These are phyloP conservation scores for Spicauda simplicius DNA, from an alignment of 2,888 invertebrate genomes.

Conservation along the genomic window DNA sequence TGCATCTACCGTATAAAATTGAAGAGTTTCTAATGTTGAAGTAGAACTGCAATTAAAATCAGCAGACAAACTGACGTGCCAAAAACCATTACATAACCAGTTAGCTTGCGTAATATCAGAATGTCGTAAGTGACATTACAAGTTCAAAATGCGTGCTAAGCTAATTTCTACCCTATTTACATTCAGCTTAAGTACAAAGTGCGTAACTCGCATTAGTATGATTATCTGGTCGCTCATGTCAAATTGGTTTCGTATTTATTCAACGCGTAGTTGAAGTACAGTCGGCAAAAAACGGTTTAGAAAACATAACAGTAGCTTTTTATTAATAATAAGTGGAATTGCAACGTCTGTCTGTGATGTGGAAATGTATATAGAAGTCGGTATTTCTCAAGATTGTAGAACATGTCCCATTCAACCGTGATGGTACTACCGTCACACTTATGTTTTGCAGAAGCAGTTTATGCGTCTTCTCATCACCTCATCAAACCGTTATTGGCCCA, in stretches of 20 bases:
- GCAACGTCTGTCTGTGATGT: too few species aligned
- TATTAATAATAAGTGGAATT: neutral
- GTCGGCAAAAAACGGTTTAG: slow-evolving; percentile 31
- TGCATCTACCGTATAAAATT: too few species aligned
- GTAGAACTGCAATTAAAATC: neutral
- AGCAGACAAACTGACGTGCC: slow-evolving; percentile 17
- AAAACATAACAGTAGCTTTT: too few species aligned
- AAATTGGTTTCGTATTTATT: slow-evolving; percentile 43
- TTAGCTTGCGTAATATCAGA: slow-evolving; percentile 11
- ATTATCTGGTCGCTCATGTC: slow-evolving; percentile 40
- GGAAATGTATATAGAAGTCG: too few species aligned
- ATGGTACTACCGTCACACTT: too few species aligned
- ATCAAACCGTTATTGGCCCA: too few species aligned
- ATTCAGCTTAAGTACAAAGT: slow-evolving; percentile 25
- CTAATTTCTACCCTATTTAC: slow-evolving; percentile 24
- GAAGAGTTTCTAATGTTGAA: too few species aligned
- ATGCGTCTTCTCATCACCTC: too few species aligned
- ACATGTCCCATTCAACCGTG: too few species aligned
- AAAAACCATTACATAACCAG: slow-evolving; percentile 18
- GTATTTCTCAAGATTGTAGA: too few species aligned
- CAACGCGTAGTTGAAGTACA: slow-evolving; percentile 33
- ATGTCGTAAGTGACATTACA: slow-evolving; percentile 34
- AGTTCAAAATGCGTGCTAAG: slow-evolving; percentile 22
- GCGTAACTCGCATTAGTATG: slow-evolving; percentile 33
- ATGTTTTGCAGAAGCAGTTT: too few species aligned